phyloP scores from a whole-genome alignment of 1,140 invertebrate genomes.

The Babylonia areolata region DNA sequence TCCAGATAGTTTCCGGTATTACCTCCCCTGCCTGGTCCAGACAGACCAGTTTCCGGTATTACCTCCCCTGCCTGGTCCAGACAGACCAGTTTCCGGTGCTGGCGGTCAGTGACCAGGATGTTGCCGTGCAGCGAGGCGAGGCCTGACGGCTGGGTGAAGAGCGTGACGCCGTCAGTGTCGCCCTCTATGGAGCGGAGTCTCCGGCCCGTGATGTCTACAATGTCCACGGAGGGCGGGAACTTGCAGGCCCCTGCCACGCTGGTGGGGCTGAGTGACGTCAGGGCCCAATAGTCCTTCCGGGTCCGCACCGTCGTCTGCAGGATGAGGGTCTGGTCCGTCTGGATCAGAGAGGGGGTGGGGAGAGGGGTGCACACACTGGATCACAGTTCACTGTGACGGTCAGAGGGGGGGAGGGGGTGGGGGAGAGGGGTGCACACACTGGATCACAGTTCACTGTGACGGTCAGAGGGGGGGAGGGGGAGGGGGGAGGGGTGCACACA shows the following conservation, averaged over 20 bases:
- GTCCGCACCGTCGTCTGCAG: slow-evolving; percentile 30
- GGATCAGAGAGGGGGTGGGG: too few relatives aligned
- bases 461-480: too few relatives aligned
- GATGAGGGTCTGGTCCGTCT: slow-evolving; percentile 20
- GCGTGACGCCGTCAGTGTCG: neutral
- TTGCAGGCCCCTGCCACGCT: slow-evolving; percentile 39
- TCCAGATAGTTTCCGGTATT: too few relatives aligned
- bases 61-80: slow-evolving; percentile 24
- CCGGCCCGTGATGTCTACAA: slow-evolving; percentile 41
- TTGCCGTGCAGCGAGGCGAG: slow-evolving; percentile 23
- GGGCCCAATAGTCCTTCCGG: slow-evolving; percentile 39
- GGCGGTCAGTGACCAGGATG: slow-evolving; percentile 36
- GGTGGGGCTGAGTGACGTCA: slow-evolving; percentile 32
- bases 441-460: too few relatives aligned
- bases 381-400: too few relatives aligned
- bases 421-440: too few relatives aligned
- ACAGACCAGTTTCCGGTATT: neutral
- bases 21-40: slow-evolving; percentile 22
- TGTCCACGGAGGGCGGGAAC: slow-evolving; percentile 40
- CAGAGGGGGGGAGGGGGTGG: too few relatives aligned
- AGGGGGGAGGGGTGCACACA: too few relatives aligned
- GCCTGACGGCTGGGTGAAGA: slow-evolving; percentile 32
- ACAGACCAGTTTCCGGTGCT: slow-evolving; percentile 14
- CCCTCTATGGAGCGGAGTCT: slow-evolving; percentile 26
- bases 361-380: too few relatives aligned